A percentile compares a stretch with the other conserved stretches of the same genome.
Evolutionary conservation across 2,113 vertebrate species (phyloP).

Genomic region (Poicephalus gulielmi): DNA sequence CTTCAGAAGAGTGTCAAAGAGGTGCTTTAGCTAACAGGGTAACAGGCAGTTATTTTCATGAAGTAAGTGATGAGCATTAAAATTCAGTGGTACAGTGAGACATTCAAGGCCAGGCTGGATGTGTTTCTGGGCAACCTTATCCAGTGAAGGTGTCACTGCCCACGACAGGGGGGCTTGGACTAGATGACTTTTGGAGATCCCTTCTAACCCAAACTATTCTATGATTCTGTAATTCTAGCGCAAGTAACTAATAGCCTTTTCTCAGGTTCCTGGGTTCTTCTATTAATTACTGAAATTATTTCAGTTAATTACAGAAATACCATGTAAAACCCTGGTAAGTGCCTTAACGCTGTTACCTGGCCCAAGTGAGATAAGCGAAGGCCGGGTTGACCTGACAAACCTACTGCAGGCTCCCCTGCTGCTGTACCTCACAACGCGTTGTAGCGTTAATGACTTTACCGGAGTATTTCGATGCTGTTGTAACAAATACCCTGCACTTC

Average conservation of each 20-base stretch:
- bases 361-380: fast-evolving
- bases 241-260: neutral
- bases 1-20: no score
- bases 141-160: neutral
- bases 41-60: neutral
- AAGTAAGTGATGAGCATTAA: neutral
- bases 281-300: neutral
- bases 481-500: neutral
- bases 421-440: neutral
- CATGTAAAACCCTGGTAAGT: fast-evolving
- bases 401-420: no score
- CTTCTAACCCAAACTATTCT: neutral
- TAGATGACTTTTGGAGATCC: neutral
- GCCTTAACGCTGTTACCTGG: fast-evolving
- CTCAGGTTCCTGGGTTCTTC: neutral
- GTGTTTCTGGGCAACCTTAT: neutral
- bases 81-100: neutral
- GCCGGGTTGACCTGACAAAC: no score
- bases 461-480: fast-evolving
- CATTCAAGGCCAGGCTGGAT: neutral
- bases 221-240: neutral
- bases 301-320: neutral
- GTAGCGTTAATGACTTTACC: neutral
- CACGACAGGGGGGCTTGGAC: neutral
- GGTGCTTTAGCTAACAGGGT: neutral